Conservation (phyloP, 2,888 invertebrate genomes). For the Pachycephus smyrnensis region DNA sequence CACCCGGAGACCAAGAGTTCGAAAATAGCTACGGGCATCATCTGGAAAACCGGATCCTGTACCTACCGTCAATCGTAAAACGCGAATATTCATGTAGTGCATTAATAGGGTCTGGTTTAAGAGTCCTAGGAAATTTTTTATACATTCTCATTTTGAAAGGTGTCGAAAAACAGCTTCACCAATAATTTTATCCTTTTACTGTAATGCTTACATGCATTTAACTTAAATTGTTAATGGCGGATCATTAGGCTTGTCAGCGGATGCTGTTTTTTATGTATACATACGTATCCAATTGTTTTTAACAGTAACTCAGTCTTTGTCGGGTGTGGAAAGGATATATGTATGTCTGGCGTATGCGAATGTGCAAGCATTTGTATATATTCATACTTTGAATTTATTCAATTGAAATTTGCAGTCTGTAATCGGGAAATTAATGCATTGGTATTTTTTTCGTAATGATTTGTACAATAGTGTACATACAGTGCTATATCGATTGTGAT, state of each 20-base stretch:
- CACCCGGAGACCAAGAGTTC: conserved; percentile 22
- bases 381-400: too few relatives aligned
- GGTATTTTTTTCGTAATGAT: too few relatives aligned
- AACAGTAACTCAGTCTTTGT: neutral
- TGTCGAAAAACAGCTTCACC: neutral
- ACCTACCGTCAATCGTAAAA: conserved; percentile 16
- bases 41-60: conserved; percentile 35
- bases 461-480: too few relatives aligned
- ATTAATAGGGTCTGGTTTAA: neutral
- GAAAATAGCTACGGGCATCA: conserved; percentile 31
- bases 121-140: neutral
- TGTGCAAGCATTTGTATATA: neutral
- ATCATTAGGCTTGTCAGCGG: neutral
- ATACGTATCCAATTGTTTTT: neutral
- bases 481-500: too few relatives aligned
- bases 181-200: neutral
- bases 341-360: neutral
- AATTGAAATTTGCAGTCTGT: too few relatives aligned
- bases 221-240: too few relatives aligned
- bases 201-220: too few relatives aligned
- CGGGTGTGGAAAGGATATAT: neutral
- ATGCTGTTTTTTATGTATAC: neutral
- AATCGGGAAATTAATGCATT: too few relatives aligned
- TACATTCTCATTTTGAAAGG: neutral
- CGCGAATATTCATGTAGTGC: neutral